phyloP scores from a whole-genome alignment of 1,140 invertebrate genomes.

The Drosophila mayri region DNA sequence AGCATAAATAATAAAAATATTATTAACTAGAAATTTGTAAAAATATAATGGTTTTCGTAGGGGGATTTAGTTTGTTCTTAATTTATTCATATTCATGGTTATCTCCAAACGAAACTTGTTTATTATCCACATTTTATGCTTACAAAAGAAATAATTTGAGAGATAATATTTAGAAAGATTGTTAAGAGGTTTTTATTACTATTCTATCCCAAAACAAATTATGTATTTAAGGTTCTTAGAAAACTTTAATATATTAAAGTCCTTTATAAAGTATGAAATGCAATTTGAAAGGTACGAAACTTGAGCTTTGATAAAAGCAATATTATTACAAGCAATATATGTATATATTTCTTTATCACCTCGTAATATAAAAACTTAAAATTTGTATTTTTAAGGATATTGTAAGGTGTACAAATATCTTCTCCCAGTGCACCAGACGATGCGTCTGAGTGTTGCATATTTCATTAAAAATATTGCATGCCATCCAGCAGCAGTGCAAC shows the following conservation, averaged over 20 bases:
- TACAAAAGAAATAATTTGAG: background rate
- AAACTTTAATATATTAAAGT: background rate
- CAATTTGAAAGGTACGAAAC: background rate
- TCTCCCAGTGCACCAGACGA: slow-evolving; percentile 13
- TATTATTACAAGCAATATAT: too few relatives aligned
- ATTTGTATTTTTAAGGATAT: too few relatives aligned
- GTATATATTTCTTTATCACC: too few relatives aligned
- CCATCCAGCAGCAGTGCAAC: slow-evolving; percentile 34
- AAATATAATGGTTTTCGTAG: background rate
- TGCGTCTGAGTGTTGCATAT: slow-evolving; percentile 67
- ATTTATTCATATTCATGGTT: background rate
- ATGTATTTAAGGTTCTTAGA: background rate
- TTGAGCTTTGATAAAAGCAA: too few relatives aligned
- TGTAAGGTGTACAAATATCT: background rate
- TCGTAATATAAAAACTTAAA: too few relatives aligned
- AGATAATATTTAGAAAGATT: too few relatives aligned
- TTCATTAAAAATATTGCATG: slow-evolving; percentile 81
- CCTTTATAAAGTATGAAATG: background rate
- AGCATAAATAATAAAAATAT: too few relatives aligned
- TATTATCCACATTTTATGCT: background rate
- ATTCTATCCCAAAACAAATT: background rate
- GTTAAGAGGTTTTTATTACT: background rate
- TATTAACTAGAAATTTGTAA: too few relatives aligned
- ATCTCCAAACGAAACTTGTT: too few relatives aligned
- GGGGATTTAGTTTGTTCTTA: too few relatives aligned